phyloP scores from a whole-genome alignment of 1,140 invertebrate genomes.

The Meloidogyne hapla region DNA sequence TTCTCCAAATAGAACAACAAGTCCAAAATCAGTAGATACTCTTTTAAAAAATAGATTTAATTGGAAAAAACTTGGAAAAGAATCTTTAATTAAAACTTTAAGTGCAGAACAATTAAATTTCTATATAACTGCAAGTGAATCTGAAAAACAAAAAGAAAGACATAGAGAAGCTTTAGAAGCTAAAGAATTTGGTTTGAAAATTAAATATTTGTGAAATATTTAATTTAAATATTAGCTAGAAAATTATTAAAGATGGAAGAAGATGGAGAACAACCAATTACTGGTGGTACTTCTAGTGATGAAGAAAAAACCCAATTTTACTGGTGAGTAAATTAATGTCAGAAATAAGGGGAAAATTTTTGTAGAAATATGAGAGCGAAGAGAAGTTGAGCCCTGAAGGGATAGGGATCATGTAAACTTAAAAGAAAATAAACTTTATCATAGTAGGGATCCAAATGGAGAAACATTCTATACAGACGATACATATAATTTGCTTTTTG shows the following conservation, averaged over 20 bases:
- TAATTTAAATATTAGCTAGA: neutral
- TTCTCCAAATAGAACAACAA: neutral
- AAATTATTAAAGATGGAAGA: neutral
- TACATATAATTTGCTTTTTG: slow-evolving; percentile 52
- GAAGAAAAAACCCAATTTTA: slow-evolving; percentile 4
- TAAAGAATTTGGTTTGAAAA: neutral
- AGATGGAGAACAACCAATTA: neutral
- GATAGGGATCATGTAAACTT: too few species aligned
- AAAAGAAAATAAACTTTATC: neutral
- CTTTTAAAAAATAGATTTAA: neutral
- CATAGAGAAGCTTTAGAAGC: neutral
- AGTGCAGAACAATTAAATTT: slow-evolving; percentile 26
- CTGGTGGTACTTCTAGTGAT: slow-evolving; percentile 7
- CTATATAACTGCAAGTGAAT: neutral
- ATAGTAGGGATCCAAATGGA: slow-evolving; percentile 54
- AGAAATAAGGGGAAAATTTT: too few species aligned
- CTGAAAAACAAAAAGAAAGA: neutral
- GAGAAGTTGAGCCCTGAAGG: too few species aligned
- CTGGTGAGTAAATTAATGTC: neutral
- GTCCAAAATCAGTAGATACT: neutral
- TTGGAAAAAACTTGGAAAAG: slow-evolving; percentile 46
- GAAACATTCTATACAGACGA: slow-evolving; percentile 50
- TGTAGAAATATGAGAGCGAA: too few species aligned
- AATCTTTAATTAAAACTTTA: slow-evolving; percentile 47
- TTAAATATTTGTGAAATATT: neutral